phyloP scores from a whole-genome alignment of 2,797 vertebrate species.

The Pteronotus mesoamericanus region DNA sequence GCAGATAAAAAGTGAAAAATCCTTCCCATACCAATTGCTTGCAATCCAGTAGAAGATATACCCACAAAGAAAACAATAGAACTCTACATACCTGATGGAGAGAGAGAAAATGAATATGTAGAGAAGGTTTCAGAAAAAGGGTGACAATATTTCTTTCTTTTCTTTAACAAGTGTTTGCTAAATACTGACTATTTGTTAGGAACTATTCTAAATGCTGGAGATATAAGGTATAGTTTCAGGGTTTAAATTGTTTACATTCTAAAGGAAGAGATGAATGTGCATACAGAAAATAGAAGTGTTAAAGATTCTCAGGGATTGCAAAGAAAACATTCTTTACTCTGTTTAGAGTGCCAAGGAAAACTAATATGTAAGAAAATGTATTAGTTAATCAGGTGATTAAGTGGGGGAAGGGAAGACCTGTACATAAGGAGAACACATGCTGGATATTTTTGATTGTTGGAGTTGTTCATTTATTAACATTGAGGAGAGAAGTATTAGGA shows the following conservation, averaged over 20 bases:
- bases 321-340: not conserved
- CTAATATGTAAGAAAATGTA: not conserved
- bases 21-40: not conserved
- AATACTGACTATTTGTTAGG: not conserved
- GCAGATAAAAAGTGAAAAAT: not conserved
- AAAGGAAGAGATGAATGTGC: not conserved
- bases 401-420: not conserved
- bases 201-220: not conserved
- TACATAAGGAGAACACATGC: not conserved
- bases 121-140: not conserved
- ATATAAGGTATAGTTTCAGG: not conserved
- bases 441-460: not conserved
- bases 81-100: not conserved
- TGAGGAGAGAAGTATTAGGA: not conserved
- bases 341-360: not conserved
- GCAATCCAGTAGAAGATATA: not conserved
- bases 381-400: not conserved
- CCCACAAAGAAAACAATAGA: not conserved
- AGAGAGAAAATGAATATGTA: not conserved
- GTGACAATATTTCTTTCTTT: not conserved
- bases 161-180: not conserved
- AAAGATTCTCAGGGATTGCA: not conserved
- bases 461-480: not conserved
- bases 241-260: not conserved
- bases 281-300: not conserved